phyloP scores from a whole-genome alignment of 2,888 invertebrate genomes.

The Papilio gigon region DNA sequence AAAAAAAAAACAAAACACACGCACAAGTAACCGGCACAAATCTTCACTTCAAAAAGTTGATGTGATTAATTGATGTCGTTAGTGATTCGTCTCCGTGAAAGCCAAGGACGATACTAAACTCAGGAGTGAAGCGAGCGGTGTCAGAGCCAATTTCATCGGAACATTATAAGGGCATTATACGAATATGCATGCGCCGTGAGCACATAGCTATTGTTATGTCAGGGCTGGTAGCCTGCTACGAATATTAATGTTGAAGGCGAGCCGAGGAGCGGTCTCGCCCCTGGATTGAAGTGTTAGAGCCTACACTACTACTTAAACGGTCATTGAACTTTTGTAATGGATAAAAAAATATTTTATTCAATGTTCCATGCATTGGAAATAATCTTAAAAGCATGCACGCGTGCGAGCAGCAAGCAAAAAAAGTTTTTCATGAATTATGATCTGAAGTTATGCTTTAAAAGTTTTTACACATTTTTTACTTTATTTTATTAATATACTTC shows the following conservation, averaged over 20 bases:
- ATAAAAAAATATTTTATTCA: constrained; percentile 46
- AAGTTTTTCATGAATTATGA: no score
- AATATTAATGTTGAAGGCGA: constrained; percentile 79
- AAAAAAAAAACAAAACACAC: not conserved
- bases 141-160: constrained; percentile 75
- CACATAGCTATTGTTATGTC: constrained; percentile 73
- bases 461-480: no score
- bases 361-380: no score
- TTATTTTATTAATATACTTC: no score
- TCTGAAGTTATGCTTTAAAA: no score
- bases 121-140: constrained; percentile 65
- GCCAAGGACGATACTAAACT: constrained; percentile 69
- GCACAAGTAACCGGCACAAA: constrained; percentile 49
- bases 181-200: constrained; percentile 79
- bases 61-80: constrained; percentile 42
- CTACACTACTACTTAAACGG: constrained; percentile 60
- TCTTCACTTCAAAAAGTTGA: constrained; percentile 32
- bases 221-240: constrained; percentile 69
- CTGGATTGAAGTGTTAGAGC: constrained; percentile 58
- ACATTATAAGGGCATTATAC: constrained; percentile 81
- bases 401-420: no score
- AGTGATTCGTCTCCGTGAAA: constrained; percentile 60
- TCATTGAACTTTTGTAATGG: constrained; percentile 66
- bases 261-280: constrained; percentile 54
- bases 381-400: no score